Conservation (phyloP, 2,888 invertebrate genomes). For the Formica aserva region DNA sequence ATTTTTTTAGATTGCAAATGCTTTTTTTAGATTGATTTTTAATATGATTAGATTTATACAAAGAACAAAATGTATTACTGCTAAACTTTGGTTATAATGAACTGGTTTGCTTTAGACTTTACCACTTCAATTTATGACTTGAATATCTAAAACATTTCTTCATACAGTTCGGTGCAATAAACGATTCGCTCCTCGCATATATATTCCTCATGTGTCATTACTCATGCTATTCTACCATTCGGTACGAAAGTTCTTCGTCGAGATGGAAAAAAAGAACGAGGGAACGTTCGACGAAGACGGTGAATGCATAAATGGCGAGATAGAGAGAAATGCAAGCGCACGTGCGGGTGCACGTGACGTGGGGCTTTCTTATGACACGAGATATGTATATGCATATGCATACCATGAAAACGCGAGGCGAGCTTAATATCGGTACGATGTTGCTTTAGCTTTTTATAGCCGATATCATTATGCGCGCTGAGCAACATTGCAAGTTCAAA, state of each 20-base stretch:
- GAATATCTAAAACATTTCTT: not conserved
- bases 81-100: not conserved
- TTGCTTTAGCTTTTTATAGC: conserved; percentile 49
- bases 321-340: conserved; percentile 9
- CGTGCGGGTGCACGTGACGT: conserved; percentile 46
- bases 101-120: not conserved
- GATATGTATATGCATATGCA: conserved; percentile 65
- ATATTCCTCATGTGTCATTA: conserved; percentile 20
- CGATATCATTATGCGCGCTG: not conserved
- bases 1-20: not conserved
- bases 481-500: conserved; percentile 41
- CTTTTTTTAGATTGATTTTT: not conserved
- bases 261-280: conserved; percentile 44
- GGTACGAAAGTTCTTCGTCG: conserved; percentile 45
- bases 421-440: conserved; percentile 68
- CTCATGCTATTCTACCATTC: conserved; percentile 21
- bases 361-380: conserved; percentile 33
- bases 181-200: not conserved
- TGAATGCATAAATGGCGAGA: not conserved
- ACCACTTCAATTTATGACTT: not conserved
- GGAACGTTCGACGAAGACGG: conserved; percentile 19
- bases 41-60: conserved; percentile 1
- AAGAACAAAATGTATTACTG: not conserved
- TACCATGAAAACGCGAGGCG: conserved; percentile 57
- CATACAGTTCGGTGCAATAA: not conserved